phyloP scores from a whole-genome alignment of 2,888 invertebrate genomes.

The Clanis bilineata region DNA sequence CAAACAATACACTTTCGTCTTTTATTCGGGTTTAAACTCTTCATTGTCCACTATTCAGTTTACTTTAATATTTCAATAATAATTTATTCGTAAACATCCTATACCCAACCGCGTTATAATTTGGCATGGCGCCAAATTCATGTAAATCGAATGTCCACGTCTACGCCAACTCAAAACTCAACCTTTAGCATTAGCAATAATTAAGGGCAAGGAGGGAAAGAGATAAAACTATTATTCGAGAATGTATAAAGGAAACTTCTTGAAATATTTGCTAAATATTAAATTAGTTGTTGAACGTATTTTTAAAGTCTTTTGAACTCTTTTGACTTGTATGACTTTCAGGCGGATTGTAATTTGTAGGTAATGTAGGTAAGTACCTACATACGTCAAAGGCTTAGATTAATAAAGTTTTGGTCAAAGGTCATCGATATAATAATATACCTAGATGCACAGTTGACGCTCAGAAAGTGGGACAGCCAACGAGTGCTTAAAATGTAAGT shows the following conservation, averaged over 20 bases:
- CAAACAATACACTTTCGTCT: neutral
- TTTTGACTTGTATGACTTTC: neutral
- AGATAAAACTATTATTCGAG: neutral
- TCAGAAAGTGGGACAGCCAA: too few relatives aligned
- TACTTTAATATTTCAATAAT: neutral
- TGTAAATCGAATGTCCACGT: neutral
- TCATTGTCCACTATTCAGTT: neutral
- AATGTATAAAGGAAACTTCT: neutral
- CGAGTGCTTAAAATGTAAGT: too few relatives aligned
- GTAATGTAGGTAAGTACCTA: too few relatives aligned
- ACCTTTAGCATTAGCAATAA: constrained; percentile 16
- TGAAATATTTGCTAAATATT: neutral
- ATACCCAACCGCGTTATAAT: neutral
- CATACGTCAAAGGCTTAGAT: too few relatives aligned
- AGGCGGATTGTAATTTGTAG: too few relatives aligned
- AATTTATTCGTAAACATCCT: neutral
- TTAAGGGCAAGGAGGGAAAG: constrained; percentile 5
- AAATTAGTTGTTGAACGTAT: too few relatives aligned
- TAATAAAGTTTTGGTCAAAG: too few relatives aligned
- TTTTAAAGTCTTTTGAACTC: neutral
- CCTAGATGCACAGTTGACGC: too few relatives aligned
- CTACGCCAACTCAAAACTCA: constrained; percentile 17
- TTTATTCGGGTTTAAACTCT: neutral
- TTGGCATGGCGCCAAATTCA: neutral
- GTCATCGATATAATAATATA: too few relatives aligned